Conservation (phyloP, 2,888 invertebrate species). For the Mimas tiliae region DNA sequence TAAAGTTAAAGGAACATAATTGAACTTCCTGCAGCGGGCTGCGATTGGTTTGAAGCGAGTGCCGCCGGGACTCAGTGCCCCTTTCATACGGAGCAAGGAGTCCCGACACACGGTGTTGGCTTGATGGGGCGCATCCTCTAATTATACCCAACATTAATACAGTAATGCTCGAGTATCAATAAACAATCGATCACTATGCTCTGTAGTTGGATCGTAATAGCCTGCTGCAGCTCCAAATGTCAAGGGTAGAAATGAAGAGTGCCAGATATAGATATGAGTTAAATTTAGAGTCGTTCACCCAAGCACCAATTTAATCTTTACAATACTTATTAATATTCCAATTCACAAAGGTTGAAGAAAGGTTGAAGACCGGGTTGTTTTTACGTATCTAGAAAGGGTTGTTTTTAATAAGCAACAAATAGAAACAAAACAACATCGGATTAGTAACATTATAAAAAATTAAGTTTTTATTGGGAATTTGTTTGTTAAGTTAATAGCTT, state of each 20-base stretch:
- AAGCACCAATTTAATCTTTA: slow-evolving; percentile 1
- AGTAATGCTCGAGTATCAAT: slow-evolving; percentile 54
- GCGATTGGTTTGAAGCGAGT: slow-evolving; percentile 71
- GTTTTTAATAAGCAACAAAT: not conserved
- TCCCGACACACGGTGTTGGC: slow-evolving; percentile 55
- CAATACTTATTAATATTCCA: not conserved
- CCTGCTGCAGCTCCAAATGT: slow-evolving; percentile 45
- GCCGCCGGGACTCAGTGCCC: slow-evolving; percentile 58
- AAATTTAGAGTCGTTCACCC: not conserved
- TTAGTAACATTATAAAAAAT: not conserved
- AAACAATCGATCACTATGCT: slow-evolving; percentile 69
- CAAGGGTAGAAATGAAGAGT: slow-evolving; percentile 36
- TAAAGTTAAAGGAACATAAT: slow-evolving; percentile 81
- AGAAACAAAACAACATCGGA: not conserved
- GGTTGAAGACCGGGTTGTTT: not conserved
- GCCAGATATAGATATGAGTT: slow-evolving; percentile 36
- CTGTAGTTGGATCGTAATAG: slow-evolving; percentile 59
- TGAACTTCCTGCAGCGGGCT: slow-evolving; percentile 79
- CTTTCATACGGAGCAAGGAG: slow-evolving; percentile 66
- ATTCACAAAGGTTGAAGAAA: not conserved
- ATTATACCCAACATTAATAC: slow-evolving; percentile 82
- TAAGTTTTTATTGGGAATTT: not conserved
- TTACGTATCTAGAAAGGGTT: not conserved
- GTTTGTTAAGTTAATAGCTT: slow-evolving; percentile 19
- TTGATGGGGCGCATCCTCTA: slow-evolving; percentile 82